Conservation (phyloP, 2,113 vertebrate species). For the Struthio camelus region DNA sequence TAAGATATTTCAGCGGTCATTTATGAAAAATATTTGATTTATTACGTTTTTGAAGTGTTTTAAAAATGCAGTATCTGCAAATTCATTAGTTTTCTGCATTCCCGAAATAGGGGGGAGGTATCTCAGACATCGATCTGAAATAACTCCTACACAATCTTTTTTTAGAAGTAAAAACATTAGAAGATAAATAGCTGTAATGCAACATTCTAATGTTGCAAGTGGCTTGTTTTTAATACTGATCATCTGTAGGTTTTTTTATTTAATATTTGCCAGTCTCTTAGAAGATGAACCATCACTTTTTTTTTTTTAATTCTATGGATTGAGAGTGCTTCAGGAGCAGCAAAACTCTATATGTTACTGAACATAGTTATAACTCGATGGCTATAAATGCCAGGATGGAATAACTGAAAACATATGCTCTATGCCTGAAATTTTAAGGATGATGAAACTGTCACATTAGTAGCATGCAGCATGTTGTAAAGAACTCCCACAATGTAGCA, state of each 20-base stretch:
- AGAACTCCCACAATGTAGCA: slow-evolving; percentile 68
- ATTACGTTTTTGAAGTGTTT: background rate
- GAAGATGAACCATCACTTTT: background rate
- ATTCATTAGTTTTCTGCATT: background rate
- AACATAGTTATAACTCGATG: slow-evolving; percentile 25
- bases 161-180: background rate
- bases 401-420: slow-evolving; percentile 62
- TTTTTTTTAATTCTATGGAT: background rate
- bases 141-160: background rate
- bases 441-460: slow-evolving; percentile 65
- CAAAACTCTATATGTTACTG: slow-evolving; percentile 21
- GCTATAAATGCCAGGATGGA: slow-evolving; percentile 35
- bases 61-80: background rate
- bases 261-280: background rate
- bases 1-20: background rate
- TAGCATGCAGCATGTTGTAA: slow-evolving; percentile 52
- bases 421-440: slow-evolving; percentile 69
- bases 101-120: background rate
- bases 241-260: background rate
- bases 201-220: background rate
- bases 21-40: background rate
- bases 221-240: background rate
- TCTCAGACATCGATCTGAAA: background rate
- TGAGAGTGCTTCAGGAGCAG: slow-evolving; percentile 11
- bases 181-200: background rate